Base-by-base conservation (phyloP, 2,888 invertebrate species). In the Oscheius myriophilus region DNA sequence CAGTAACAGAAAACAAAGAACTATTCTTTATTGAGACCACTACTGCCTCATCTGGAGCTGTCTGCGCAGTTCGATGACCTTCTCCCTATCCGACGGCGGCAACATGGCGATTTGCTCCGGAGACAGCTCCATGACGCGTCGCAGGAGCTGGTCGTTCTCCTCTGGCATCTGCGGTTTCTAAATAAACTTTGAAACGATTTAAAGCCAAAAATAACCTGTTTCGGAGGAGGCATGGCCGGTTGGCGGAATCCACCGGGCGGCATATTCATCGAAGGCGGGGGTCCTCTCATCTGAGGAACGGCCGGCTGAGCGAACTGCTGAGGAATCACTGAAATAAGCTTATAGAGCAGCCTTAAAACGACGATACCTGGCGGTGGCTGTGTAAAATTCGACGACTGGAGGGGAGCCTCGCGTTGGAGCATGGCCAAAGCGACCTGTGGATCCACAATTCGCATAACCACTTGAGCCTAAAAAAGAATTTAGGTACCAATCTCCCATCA, bases 371-470 rank as follows among this genome's bases (percentile, higher is more conserved):
- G 33, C 3, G 58, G 33, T 39, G 45, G 11, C 46, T 66, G 67
- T 67, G 71, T 71, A 67, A 77, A 77, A n/a, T 74, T 74, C 12
- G 33, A 43, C 57, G 68, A 0, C 7, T 55, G 51, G 4, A 70
- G 25, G 12, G 74, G 62, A 26, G 69, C 67, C 33, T 85, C 84
- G 26, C 84, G 69, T 59, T 86, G 85, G 9, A 86, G 75, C 83
- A 86, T 84, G n/a, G 78, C 76, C 41, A 80, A 67, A 7, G 79
- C 79, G 11, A 81, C 93, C 77, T 93, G 92, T 0, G 97, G 95
- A 88, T 98, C 97, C 3, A 98, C 93, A 86, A 97, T 95, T 84
- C 95, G 92, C 97, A 98, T 98, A 12, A 98, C 95, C 46, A 98
- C 97, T 84, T 90, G 95, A 0, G 96, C 96, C 81, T 81, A 46